These are phyloP conservation scores for Drosophila albomicans DNA, from an alignment of 1,140 invertebrate genomes.

Conservation along the genomic window DNA sequence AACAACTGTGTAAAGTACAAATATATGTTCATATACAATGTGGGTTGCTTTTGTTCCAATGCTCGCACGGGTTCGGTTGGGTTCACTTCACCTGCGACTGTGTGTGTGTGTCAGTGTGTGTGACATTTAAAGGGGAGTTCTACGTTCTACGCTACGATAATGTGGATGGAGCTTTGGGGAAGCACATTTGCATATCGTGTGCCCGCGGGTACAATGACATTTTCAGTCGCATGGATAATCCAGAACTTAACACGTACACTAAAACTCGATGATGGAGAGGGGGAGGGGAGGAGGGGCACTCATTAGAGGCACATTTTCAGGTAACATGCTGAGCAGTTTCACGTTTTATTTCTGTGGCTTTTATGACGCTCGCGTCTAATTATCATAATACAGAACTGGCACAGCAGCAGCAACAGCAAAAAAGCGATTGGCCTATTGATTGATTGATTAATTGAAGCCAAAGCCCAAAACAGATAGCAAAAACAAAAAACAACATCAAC, in stretches of 20 bases:
- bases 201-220: constrained; percentile 38
- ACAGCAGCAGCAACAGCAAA: constrained; percentile 12
- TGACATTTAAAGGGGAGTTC: constrained; percentile 28
- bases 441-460: constrained; percentile 42
- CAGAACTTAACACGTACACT: constrained; percentile 43
- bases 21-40: constrained; percentile 9
- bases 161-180: constrained; percentile 26
- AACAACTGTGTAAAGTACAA: constrained; percentile 23
- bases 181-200: constrained; percentile 64
- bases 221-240: constrained; percentile 21
- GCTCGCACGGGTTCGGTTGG: constrained; percentile 51
- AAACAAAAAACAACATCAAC: neutral
- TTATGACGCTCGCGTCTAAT: constrained; percentile 63
- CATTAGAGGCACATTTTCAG: constrained; percentile 51
- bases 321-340: constrained; percentile 33
- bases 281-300: constrained; percentile 1
- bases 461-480: constrained; percentile 8
- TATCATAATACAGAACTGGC: constrained; percentile 64
- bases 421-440: constrained; percentile 44
- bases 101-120: neutral
- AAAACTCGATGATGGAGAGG: neutral
- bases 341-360: constrained; percentile 57
- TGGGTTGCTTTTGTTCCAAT: constrained; percentile 60
- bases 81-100: constrained; percentile 18
- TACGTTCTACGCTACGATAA: constrained; percentile 29